Percentiles rank a stretch among this genome's conserved stretches.
Conservation (phyloP, 2,113 vertebrate genomes). For the Emydocephalus ijimae region DNA sequence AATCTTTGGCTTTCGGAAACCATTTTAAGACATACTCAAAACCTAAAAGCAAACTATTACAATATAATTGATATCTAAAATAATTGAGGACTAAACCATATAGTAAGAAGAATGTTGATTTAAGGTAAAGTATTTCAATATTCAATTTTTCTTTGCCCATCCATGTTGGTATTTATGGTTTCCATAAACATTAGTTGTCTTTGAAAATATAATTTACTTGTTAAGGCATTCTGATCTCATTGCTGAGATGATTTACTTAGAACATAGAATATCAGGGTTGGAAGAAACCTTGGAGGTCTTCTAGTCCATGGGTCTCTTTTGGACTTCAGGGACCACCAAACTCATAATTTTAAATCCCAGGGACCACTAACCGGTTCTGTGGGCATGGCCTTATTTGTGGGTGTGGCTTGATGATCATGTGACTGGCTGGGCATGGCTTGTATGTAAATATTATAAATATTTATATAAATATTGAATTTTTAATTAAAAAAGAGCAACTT, state of each 20-base stretch:
- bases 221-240: background rate
- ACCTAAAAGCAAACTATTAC: background rate
- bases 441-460: no score
- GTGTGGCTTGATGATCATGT: no score
- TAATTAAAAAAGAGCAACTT: no score
- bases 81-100: background rate
- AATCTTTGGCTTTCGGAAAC: background rate
- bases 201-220: background rate
- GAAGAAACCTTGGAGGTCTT: background rate
- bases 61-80: background rate
- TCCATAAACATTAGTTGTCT: background rate
- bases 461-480: no score
- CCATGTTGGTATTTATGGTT: background rate
- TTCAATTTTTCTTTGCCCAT: constrained; percentile 23
- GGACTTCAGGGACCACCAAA: no score
- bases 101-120: background rate
- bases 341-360: no score
- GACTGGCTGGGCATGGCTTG: no score
- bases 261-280: background rate
- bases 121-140: background rate
- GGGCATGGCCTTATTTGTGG: no score
- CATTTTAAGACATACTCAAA: background rate
- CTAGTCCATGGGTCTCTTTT: background rate
- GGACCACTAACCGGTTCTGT: no score
- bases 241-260: background rate